Base-by-base conservation (phyloP, 2,888 invertebrate species). In the Labia minor region DNA sequence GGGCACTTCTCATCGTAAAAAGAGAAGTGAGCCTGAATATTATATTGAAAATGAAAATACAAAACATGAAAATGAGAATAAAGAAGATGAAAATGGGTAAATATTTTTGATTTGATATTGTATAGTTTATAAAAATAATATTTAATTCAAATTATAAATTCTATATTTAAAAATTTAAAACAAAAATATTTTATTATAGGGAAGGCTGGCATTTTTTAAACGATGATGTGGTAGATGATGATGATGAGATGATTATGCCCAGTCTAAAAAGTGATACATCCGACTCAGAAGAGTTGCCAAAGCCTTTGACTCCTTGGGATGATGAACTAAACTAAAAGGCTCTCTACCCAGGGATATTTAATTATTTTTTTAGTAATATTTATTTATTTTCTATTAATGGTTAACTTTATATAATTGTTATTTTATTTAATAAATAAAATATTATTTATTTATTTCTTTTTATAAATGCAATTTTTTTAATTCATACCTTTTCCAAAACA, bases 241-340 rank as follows among this genome's bases (percentile, higher is more conserved):
- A 37, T 19, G 19, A 37, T 8, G 18, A 64, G 10, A 63, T 66
- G 33, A 67, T 67, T 19, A 66, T 69, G 65, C 69, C 67, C 14
- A 6, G 14, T 16, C 10, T 66, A 18, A 19, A 61, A 1, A 65
- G 67, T 64, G 69, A 69, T 61, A 66, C 68, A 8, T n/a, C 62
- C 19, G 62, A 68, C 26, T 6, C 67, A 49, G 62, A 37, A 21
- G 69, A 69, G 62, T 37, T 69, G 21, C 69, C 69, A 2, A 49
- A 67, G 6, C 69, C 69, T 11, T 66, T 69, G 19, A 20, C 20
- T 14, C 20, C 65, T 49, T 20, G 26, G 16, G 63, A 67, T 19
- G 66, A 65, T 20, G 66, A 26, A 26, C 26, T 8, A 26, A 26
- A 6, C 26, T 26, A 6, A 8, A 8, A 26, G 26, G 8, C 26